Conservation (phyloP, 2,888 invertebrate genomes). For the Deilephila elpenor region DNA sequence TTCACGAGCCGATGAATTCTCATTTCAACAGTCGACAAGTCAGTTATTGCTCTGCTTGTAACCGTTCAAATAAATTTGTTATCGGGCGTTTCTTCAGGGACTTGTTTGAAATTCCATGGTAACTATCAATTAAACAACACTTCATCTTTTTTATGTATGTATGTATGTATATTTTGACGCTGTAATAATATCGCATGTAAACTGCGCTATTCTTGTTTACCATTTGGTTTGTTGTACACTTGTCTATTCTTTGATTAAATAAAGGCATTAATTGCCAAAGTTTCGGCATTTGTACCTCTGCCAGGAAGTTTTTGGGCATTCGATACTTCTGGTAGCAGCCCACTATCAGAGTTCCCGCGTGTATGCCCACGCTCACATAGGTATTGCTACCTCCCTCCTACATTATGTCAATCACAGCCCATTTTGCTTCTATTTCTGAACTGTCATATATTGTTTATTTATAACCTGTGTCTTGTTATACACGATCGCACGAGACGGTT, state of each 20-base stretch:
- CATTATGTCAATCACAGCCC: slow-evolving; percentile 51
- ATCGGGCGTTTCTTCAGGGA: not conserved
- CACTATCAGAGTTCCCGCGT: slow-evolving; percentile 47
- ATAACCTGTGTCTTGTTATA: slow-evolving; percentile 39
- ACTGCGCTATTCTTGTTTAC: slow-evolving; percentile 9
- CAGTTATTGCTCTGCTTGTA: slow-evolving; percentile 34
- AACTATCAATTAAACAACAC: not conserved
- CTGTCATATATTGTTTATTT: slow-evolving; percentile 55
- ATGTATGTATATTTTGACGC: not conserved
- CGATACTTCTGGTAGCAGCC: slow-evolving; percentile 38
- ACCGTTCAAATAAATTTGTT: not conserved
- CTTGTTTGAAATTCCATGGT: not conserved
- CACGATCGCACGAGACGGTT: slow-evolving; percentile 28
- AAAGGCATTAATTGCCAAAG: slow-evolving; percentile 47
- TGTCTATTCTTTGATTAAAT: slow-evolving; percentile 38
- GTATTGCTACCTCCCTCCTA: slow-evolving; percentile 56
- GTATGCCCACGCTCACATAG: slow-evolving; percentile 64
- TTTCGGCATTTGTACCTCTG: slow-evolving; percentile 43
- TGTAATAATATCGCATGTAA: slow-evolving; percentile 15
- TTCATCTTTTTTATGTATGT: not conserved
- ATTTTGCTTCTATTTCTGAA: slow-evolving; percentile 53
- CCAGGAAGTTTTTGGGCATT: slow-evolving; percentile 47
- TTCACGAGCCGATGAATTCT: slow-evolving; percentile 65
- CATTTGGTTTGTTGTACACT: slow-evolving; percentile 2
- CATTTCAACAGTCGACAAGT: slow-evolving; percentile 43